Percentiles rank a stretch among this genome's conserved stretches.
Conservation (phyloP, 2,113 vertebrate genomes). For the Ciconia maguari region DNA sequence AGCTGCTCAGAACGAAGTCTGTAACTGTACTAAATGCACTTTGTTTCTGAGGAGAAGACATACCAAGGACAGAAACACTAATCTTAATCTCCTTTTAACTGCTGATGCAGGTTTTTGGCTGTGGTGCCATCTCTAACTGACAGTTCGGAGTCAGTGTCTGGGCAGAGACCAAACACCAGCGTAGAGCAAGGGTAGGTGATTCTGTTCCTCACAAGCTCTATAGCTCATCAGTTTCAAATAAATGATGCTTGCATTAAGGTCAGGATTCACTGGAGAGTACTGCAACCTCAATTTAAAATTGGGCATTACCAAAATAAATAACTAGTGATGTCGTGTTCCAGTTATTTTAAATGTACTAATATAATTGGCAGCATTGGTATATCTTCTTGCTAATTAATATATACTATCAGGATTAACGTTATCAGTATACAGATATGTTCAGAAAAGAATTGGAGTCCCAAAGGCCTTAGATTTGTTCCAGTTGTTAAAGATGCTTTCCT, state of each 20-base stretch:
- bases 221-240: neutral
- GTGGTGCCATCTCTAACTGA: conserved; percentile 96
- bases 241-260: neutral
- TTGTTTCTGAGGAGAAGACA: neutral
- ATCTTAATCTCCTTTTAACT: neutral
- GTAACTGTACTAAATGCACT: neutral
- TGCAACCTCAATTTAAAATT: neutral
- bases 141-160: conserved; percentile 97
- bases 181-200: conserved; percentile 92
- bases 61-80: neutral
- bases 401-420: neutral
- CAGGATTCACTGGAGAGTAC: neutral
- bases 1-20: neutral
- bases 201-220: neutral
- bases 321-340: neutral
- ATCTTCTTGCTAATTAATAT: neutral
- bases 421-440: fast-evolving
- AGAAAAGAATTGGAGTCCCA: neutral
- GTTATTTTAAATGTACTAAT: neutral
- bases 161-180: conserved; percentile 96
- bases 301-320: neutral
- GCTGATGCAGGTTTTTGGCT: conserved; percentile 88
- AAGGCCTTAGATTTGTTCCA: neutral
- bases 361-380: neutral
- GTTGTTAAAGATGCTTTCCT: neutral